Base-by-base conservation (phyloP, 2,797 vertebrate genomes). In the Acomys russatus region DNA sequence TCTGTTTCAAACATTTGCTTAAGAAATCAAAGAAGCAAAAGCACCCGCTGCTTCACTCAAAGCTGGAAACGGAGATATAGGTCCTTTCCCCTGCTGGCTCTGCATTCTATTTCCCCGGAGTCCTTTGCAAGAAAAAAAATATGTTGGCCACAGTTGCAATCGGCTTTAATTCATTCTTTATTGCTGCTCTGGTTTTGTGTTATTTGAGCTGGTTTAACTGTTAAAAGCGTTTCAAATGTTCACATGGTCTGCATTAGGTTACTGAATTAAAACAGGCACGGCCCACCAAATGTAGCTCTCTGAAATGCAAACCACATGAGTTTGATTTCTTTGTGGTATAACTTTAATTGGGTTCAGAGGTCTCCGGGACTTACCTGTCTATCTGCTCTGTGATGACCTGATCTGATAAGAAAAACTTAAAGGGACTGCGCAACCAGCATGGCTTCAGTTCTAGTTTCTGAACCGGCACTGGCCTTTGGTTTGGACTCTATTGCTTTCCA, bases 131-230 rank as follows among this genome's bases (percentile, higher is more conserved):
- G 93, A 51, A 95, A 96, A 74, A 98, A 96, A 97, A 98, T 93
- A 96, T 91, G 73, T 97, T 98, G 98, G 98, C 98, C 98, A 98
- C 98, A 98, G 97, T 98, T 98, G 97, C 98, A 98, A 98, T 98
- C 98, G 98, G 98, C 98, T 98, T 98, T 99, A 99, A 99, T 99
- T 99, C 98, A 98, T 98, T 98, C 98, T 99, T 99, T 99, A 99
- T 99, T 99, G 98, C 98, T 98, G 98, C 97, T 98, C 98, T 98
- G 98, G 98, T 99, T 98, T 98, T 98, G 97, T 99, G 99, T 99
- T 98, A 99, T 99, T 99, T 99, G 98, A 99, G 98, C 98, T 98
- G 98, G 98, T 98, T 98, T 98, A 98, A 98, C 98, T 98, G 98
- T 98, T 98, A 98, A 99, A 99, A 99, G 98, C 96, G 76, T 99